Conservation (phyloP, 2,888 invertebrate species). For the Abrostola triplasia region DNA sequence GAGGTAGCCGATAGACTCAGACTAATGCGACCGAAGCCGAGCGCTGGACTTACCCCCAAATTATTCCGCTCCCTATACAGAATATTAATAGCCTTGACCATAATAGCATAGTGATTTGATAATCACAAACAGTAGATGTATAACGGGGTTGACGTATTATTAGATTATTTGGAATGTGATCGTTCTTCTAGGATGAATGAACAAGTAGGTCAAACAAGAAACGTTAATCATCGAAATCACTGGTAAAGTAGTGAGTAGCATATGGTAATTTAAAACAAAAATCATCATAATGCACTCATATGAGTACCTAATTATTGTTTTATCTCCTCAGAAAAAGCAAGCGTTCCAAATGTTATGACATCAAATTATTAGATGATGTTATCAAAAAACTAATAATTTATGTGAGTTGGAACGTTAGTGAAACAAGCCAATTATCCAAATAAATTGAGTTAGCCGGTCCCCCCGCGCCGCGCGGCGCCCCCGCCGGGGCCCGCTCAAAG, state of each 20-base stretch:
- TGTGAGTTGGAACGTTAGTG: constrained; percentile 70
- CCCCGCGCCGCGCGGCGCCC: constrained; percentile 61
- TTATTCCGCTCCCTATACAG: constrained; percentile 71
- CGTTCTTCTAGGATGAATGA: too few species aligned
- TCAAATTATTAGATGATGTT: constrained; percentile 16
- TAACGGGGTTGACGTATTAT: constrained; percentile 22
- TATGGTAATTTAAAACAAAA: not conserved
- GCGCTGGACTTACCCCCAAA: constrained; percentile 65
- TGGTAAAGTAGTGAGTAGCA: too few species aligned
- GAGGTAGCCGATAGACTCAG: constrained; percentile 30
- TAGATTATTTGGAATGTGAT: too few species aligned
- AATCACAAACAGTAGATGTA: constrained; percentile 61
- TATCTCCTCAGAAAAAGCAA: not conserved
- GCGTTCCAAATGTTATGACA: not conserved
- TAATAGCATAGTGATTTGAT: constrained; percentile 69
- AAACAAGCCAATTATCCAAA: constrained; percentile 85
- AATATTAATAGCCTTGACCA: constrained; percentile 70
- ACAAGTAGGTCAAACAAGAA: too few species aligned
- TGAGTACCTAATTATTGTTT: too few species aligned
- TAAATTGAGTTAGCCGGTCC: constrained; percentile 81
- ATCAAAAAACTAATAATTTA: constrained; percentile 60
- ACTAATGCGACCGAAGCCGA: constrained; percentile 36
- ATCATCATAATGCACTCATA: too few species aligned
- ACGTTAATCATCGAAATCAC: too few species aligned
- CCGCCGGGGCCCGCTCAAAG: constrained; percentile 81